A percentile compares a stretch with the other conserved stretches of the same genome.
These are phyloP conservation scores for Glomeris maerens DNA, from an alignment of 1,140 invertebrate genomes.

Conservation along the genomic window DNA sequence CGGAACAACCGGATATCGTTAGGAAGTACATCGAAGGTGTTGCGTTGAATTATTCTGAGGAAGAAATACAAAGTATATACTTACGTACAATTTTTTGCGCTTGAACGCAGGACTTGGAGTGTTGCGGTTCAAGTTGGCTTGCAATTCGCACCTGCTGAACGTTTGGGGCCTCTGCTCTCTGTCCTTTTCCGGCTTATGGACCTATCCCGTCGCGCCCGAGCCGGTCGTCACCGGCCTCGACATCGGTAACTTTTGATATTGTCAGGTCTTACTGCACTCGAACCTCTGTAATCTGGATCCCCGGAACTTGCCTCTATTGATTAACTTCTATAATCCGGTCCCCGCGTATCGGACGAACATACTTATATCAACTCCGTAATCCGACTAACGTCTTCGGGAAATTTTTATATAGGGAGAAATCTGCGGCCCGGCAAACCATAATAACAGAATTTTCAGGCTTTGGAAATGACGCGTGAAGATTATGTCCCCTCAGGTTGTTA, in stretches of 20 bases:
- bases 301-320: too few species aligned
- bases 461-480: too few species aligned
- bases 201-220: slow-evolving; percentile 47
- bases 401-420: too few species aligned
- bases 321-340: too few species aligned
- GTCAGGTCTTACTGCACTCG: too few species aligned
- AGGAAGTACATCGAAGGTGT: slow-evolving; percentile 10
- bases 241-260: slow-evolving; percentile 34
- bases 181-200: slow-evolving; percentile 67
- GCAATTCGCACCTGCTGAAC: slow-evolving; percentile 77
- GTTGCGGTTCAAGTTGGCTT: slow-evolving; percentile 61
- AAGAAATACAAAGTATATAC: neutral
- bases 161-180: slow-evolving; percentile 73
- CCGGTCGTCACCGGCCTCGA: slow-evolving; percentile 40
- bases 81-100: neutral
- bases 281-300: too few species aligned
- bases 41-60: neutral
- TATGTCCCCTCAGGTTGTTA: too few species aligned
- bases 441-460: too few species aligned
- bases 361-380: too few species aligned
- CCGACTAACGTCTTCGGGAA: too few species aligned
- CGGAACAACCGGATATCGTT: slow-evolving; percentile 10
- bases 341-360: too few species aligned
- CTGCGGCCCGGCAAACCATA: too few species aligned
- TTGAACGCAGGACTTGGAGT: slow-evolving; percentile 48